These are phyloP conservation scores for Corticium candelabrum DNA, from an alignment of 37 sponge, comb jelly and placozoan species.

Conservation along the genomic window DNA sequence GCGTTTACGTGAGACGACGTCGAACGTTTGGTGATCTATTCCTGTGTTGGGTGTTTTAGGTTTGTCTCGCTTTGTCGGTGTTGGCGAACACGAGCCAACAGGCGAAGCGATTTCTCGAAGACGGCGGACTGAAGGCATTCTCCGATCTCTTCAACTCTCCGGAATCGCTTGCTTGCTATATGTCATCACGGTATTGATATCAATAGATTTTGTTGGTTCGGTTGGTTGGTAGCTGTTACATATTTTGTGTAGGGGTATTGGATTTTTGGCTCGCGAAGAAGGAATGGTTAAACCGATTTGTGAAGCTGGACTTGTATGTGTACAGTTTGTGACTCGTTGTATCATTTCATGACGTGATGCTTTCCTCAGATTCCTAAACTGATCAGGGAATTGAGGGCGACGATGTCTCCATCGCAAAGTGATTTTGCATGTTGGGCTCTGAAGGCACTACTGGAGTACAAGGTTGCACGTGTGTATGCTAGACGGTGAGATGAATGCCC, in stretches of 20 bases:
- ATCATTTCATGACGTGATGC: neutral
- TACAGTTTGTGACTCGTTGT: neutral
- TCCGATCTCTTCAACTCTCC: neutral
- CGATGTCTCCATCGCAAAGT: neutral
- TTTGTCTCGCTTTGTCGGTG: neutral
- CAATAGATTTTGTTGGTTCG: neutral
- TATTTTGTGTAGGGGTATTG: neutral
- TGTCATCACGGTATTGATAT: neutral
- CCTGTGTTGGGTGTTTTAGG: neutral
- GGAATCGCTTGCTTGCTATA: neutral
- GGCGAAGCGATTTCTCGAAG: constrained; percentile 6
- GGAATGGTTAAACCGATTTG: neutral
- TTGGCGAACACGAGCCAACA: neutral
- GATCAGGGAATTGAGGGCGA: neutral
- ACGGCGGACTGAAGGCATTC: neutral
- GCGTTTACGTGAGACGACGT: too few relatives aligned
- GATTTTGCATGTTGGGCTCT: constrained; percentile 2
- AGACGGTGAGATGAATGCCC: neutral
- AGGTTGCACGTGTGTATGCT: neutral
- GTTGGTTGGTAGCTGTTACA: too few relatives aligned
- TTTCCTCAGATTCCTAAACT: neutral
- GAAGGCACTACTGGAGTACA: neutral
- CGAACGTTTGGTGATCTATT: too few relatives aligned
- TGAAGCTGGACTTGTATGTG: neutral
- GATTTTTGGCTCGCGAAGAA: constrained; percentile 1